phyloP scores from a whole-genome alignment of 1,140 invertebrate genomes.

The Adoxophyes honmai region DNA sequence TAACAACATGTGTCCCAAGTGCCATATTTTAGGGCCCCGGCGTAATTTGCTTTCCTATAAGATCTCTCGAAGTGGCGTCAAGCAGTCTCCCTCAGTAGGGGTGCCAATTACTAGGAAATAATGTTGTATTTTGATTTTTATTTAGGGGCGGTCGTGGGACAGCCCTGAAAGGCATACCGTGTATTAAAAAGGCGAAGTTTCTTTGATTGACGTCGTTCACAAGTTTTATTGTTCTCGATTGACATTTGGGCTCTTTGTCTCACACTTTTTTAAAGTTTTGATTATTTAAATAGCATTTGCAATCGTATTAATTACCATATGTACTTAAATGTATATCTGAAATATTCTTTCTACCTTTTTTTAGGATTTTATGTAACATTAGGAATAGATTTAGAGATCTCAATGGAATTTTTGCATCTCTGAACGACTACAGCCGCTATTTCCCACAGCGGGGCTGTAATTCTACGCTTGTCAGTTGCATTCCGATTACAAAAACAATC shows the following conservation, averaged over 20 bases:
- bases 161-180: conserved; percentile 67
- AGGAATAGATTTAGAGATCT: too few species aligned
- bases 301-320: too few species aligned
- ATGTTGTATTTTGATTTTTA: conserved; percentile 69
- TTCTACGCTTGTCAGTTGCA: conserved; percentile 22
- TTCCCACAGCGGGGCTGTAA: not conserved
- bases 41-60: conserved; percentile 62
- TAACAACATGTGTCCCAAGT: conserved; percentile 44
- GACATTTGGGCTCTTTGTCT: conserved; percentile 47
- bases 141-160: conserved; percentile 73
- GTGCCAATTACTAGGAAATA: conserved; percentile 69
- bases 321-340: too few species aligned
- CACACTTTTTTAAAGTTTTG: conserved; percentile 14
- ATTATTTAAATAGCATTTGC: too few species aligned
- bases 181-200: conserved; percentile 60
- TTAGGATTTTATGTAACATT: too few species aligned
- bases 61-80: conserved; percentile 61
- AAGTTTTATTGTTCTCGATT: conserved; percentile 58
- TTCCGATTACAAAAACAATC: conserved; percentile 28
- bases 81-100: conserved; percentile 51
- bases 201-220: conserved; percentile 68
- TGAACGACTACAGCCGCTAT: too few species aligned
- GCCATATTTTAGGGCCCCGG: conserved; percentile 29
- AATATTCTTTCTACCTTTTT: too few species aligned
- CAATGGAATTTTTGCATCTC: too few species aligned